A percentile compares a stretch with the other conserved stretches of the same genome.
These are phyloP conservation scores for Drosophila stalkeri DNA, from an alignment of 2,888 invertebrate genomes.

Conservation along the genomic window DNA sequence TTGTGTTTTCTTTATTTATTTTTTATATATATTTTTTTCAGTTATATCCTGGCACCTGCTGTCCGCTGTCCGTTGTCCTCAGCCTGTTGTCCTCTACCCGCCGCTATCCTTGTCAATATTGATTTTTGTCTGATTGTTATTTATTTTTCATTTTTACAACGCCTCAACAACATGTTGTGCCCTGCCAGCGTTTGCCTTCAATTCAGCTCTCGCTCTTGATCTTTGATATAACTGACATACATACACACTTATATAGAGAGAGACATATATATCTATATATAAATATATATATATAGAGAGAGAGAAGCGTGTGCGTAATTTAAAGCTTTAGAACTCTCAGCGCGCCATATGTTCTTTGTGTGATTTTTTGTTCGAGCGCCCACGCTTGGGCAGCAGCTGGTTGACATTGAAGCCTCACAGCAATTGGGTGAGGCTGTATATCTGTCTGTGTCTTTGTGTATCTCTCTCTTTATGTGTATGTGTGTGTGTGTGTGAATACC, in stretches of 20 bases:
- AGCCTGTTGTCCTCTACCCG: conserved; percentile 11
- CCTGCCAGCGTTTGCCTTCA: not conserved
- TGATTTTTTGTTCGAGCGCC: conserved; percentile 13
- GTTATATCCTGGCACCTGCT: conserved; percentile 21
- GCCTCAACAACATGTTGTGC: conserved; percentile 40
- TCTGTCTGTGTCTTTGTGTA: conserved; percentile 1
- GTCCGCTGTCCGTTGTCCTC: conserved; percentile 9
- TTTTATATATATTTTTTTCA: conserved; percentile 2
- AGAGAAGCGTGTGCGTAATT: conserved; percentile 12
- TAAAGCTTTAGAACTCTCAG: conserved; percentile 22
- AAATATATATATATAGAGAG: not conserved
- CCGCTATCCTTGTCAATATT: conserved; percentile 64
- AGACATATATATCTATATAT: not conserved
- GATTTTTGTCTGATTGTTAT: conserved; percentile 77
- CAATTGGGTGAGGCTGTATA: not conserved
- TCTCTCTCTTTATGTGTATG: not conserved
- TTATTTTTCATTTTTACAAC: conserved; percentile 71
- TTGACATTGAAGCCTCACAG: conserved; percentile 34
- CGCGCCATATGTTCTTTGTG: conserved; percentile 32
- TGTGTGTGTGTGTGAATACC: not conserved
- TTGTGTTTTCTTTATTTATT: conserved; percentile 5
- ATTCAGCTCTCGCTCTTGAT: conserved; percentile 32
- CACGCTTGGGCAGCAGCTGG: conserved; percentile 29
- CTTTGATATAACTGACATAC: conserved; percentile 15
- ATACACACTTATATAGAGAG: not conserved